Percentiles rank a stretch among this genome's conserved stretches.
Evolutionary conservation across 2,888 invertebrate genomes (phyloP).

Genomic region (Cepaea hortensis): DNA sequence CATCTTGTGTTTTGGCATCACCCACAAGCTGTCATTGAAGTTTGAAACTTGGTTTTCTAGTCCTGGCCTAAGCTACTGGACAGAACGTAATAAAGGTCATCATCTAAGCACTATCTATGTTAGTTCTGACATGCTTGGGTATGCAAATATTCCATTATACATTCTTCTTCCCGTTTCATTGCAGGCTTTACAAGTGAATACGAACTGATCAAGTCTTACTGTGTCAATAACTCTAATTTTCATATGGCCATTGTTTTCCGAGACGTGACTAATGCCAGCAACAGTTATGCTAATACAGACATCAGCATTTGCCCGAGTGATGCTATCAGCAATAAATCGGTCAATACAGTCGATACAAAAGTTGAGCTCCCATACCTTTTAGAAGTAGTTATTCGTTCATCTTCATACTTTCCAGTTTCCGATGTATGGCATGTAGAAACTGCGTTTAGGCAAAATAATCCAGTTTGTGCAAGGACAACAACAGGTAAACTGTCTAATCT

Average conservation of each 20-base stretch:
- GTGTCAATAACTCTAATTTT: neutral
- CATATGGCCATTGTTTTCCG: constrained; percentile 6
- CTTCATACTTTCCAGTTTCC: neutral
- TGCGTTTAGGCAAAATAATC: neutral
- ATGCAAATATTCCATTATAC: neutral
- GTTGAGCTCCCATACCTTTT: neutral
- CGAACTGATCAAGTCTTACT: constrained; percentile 7
- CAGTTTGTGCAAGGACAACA: neutral
- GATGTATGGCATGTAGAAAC: neutral
- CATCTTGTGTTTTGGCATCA: too few relatives aligned
- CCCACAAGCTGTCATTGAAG: neutral
- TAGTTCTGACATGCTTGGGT: neutral
- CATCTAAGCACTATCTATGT: neutral
- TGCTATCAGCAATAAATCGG: neutral
- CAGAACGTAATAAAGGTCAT: neutral
- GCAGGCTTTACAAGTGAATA: neutral
- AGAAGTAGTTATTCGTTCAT: constrained; percentile 1
- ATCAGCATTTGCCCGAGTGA: neutral
- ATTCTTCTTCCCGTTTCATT: neutral
- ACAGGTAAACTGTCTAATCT: too few relatives aligned
- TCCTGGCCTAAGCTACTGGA: neutral
- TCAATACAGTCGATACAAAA: neutral
- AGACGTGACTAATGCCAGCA: neutral
- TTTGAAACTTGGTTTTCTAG: neutral
- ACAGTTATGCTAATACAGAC: neutral